Conservation (phyloP, 2,113 vertebrate species). For the Mystacornis crossleyi region DNA sequence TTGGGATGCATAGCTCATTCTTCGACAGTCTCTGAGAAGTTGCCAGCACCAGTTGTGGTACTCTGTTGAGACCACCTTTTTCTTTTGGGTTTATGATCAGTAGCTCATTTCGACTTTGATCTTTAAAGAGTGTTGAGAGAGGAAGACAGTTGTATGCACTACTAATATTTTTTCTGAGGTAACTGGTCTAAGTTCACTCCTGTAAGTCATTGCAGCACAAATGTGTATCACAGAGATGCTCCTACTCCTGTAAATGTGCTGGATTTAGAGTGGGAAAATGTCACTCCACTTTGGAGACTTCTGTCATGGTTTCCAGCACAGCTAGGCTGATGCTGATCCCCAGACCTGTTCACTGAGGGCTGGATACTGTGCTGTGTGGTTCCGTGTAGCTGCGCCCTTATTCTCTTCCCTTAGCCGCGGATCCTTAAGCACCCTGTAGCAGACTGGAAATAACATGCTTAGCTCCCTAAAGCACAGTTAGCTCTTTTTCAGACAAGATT, state of each 20-base stretch:
- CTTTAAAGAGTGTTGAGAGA: background rate
- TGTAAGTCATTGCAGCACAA: background rate
- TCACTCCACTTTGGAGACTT: background rate
- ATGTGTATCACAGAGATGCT: fast-evolving
- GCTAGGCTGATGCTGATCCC: background rate
- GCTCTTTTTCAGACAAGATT: background rate
- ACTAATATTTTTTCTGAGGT: background rate
- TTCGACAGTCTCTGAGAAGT: background rate
- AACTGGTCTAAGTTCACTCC: background rate
- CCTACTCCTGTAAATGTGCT: background rate
- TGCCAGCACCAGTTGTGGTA: background rate
- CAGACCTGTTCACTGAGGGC: background rate
- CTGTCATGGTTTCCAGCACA: background rate
- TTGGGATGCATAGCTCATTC: background rate
- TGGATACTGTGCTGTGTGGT: fast-evolving
- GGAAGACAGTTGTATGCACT: background rate
- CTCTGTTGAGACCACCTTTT: background rate
- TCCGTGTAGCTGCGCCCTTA: background rate
- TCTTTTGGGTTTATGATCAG: background rate
- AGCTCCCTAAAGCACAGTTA: background rate
- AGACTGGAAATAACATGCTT: background rate
- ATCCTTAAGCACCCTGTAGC: background rate
- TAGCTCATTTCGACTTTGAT: background rate
- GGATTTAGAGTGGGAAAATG: background rate
- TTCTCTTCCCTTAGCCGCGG: background rate